Evolutionary conservation across 2,888 invertebrate species (phyloP).

Genomic region (Apamea monoglypha): DNA sequence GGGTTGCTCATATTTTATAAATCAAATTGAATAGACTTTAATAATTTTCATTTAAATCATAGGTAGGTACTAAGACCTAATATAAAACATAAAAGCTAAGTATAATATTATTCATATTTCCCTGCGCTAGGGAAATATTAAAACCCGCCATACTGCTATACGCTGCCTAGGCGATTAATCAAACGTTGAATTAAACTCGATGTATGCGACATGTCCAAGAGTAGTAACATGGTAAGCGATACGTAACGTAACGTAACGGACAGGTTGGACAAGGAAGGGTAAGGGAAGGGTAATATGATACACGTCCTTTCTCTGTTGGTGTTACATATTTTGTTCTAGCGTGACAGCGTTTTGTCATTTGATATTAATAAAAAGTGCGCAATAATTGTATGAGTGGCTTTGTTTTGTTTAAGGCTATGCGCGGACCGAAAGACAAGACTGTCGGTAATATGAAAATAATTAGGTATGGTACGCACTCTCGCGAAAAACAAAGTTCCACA

Average conservation of each 20-base stretch:
- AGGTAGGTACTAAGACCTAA: neutral
- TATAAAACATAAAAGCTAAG: neutral
- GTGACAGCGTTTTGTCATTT: constrained; percentile 59
- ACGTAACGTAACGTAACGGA: constrained; percentile 70
- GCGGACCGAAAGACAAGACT: neutral
- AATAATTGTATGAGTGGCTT: neutral
- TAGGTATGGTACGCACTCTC: neutral
- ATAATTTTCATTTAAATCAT: neutral
- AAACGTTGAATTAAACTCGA: constrained; percentile 20
- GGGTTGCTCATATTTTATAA: neutral
- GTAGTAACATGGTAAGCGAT: constrained; percentile 49
- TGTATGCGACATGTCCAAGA: constrained; percentile 35
- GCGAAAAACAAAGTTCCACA: too few species aligned
- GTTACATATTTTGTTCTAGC: constrained; percentile 65
- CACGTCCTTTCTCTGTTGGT: constrained; percentile 77
- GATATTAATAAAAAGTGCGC: constrained; percentile 41
- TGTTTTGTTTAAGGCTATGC: neutral
- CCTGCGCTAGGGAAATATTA: neutral
- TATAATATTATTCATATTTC: constrained; percentile 3
- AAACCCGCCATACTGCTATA: neutral
- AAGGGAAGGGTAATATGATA: constrained; percentile 68
- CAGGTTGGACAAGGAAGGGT: constrained; percentile 76
- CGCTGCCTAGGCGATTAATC: constrained; percentile 31
- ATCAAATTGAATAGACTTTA: neutral
- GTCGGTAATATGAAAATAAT: neutral